These are phyloP conservation scores for Zaprionus nigranus DNA, from an alignment of 1,140 invertebrate species.

Conservation along the genomic window DNA sequence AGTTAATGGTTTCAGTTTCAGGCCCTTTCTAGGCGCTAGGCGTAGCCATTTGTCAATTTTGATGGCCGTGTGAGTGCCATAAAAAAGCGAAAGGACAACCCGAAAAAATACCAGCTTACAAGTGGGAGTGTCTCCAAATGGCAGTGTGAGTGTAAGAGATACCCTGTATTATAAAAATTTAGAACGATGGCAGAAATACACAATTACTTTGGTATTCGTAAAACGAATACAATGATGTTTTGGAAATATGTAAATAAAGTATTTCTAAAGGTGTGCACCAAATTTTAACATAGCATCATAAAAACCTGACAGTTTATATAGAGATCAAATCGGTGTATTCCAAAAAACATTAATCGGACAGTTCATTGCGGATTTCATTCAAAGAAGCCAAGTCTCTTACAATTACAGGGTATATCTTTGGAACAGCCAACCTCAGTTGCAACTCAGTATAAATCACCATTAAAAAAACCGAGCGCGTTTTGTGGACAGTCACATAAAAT, in stretches of 20 bases:
- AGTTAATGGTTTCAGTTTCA: conserved; percentile 55
- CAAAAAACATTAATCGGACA: no score
- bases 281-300: neutral
- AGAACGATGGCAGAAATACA: neutral
- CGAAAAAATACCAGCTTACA: conserved; percentile 4
- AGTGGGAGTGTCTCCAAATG: neutral
- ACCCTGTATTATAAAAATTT: conserved; percentile 4
- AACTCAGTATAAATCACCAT: conserved; percentile 72
- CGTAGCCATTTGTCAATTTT: conserved; percentile 74
- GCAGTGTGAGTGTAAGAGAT: neutral
- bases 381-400: neutral
- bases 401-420: conserved; percentile 25
- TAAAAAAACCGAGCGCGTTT: conserved; percentile 75
- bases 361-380: neutral
- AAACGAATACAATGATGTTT: neutral
- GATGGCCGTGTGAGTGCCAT: conserved; percentile 65
- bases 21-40: neutral
- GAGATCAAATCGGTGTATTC: no score
- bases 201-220: neutral
- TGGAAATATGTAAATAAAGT: neutral
- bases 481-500: conserved; percentile 70
- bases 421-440: neutral
- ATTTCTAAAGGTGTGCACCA: neutral
- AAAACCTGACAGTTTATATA: neutral
- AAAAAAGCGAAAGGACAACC: conserved; percentile 57